Evolutionary conservation across 2,113 vertebrate species (phyloP).

Genomic region (Muscicapa adusta): DNA sequence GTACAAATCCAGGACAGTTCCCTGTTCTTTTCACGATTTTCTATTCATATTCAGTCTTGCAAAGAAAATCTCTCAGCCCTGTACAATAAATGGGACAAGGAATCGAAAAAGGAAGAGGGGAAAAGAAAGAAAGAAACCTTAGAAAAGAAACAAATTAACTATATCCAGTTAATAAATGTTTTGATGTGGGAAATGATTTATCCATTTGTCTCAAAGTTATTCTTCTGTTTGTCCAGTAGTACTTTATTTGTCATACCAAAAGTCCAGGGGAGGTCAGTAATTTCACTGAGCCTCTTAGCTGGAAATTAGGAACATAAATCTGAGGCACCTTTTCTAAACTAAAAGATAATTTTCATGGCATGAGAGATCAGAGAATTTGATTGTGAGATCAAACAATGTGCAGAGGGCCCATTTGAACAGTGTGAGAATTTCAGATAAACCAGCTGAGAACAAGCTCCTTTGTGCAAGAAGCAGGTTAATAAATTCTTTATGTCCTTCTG

Average conservation of each 20-base stretch:
- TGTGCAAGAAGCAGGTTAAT: not conserved
- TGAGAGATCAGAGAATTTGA: not conserved
- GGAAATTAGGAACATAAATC: not conserved
- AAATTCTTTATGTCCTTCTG: not conserved
- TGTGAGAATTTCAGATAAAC: not conserved
- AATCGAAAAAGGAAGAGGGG: not conserved
- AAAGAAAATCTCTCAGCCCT: not conserved
- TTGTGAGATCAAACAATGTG: not conserved
- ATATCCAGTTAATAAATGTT: constrained; percentile 1
- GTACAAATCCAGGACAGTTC: not conserved
- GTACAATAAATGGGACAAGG: not conserved
- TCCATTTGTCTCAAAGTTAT: not conserved
- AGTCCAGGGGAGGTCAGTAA: not conserved
- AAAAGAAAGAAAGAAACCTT: not conserved
- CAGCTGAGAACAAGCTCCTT: not conserved
- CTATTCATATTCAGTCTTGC: not conserved
- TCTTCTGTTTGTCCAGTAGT: not conserved
- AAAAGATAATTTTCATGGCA: not conserved
- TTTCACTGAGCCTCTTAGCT: not conserved
- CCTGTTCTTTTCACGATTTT: not conserved
- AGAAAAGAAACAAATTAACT: too few species aligned
- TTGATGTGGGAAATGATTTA: not conserved
- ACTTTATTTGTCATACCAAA: not conserved
- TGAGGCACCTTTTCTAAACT: not conserved
- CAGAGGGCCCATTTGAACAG: not conserved